Percentiles rank a stretch among this genome's conserved stretches.
phyloP scores from a whole-genome alignment of 2,113 vertebrate genomes.

The Morone saxatilis region DNA sequence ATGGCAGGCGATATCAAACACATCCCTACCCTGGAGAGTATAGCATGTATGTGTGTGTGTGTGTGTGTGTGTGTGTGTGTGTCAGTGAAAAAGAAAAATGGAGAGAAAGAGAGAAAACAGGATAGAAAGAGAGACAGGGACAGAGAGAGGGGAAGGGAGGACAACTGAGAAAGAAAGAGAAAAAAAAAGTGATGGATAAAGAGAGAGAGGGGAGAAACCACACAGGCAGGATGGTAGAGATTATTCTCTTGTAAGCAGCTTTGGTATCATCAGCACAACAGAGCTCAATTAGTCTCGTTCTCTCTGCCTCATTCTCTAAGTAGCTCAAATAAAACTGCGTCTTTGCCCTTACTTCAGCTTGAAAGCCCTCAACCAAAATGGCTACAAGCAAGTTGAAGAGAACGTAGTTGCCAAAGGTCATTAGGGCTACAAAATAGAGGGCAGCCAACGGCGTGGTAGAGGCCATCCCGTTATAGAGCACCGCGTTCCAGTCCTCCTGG shows the following conservation, averaged over 20 bases:
- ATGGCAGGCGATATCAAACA: constrained; percentile 80
- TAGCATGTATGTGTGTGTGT: constrained; percentile 3
- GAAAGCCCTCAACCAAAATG: constrained; percentile 98
- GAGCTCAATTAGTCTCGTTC: constrained; percentile 58
- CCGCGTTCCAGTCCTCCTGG: constrained; percentile 98
- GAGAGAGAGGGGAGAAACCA: constrained; percentile 43
- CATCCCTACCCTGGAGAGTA: constrained; percentile 74
- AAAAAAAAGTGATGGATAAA: constrained; percentile 37
- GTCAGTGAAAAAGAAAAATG: constrained; percentile 29
- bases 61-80: constrained; percentile 3
- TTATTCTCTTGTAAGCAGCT: constrained; percentile 71
- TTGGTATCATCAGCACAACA: constrained; percentile 68
- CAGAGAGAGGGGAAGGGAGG: constrained; percentile 2
- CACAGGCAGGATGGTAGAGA: constrained; percentile 66
- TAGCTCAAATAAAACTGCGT: constrained; percentile 43
- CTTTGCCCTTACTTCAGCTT: constrained; percentile 85
- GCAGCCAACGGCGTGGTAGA: constrained; percentile 95
- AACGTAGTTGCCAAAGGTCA: constrained; percentile 98
- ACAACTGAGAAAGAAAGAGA: constrained; percentile 3
- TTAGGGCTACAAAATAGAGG: constrained; percentile 97
- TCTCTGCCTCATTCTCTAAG: constrained; percentile 35
- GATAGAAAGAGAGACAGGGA: constrained; percentile 21
- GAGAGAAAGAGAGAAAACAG: constrained; percentile 22
- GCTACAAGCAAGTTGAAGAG: constrained; percentile 98
- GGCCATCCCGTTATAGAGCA: constrained; percentile 98